These are phyloP conservation scores for Hetaerina titia DNA, from an alignment of 2,888 invertebrate genomes.

Conservation along the genomic window DNA sequence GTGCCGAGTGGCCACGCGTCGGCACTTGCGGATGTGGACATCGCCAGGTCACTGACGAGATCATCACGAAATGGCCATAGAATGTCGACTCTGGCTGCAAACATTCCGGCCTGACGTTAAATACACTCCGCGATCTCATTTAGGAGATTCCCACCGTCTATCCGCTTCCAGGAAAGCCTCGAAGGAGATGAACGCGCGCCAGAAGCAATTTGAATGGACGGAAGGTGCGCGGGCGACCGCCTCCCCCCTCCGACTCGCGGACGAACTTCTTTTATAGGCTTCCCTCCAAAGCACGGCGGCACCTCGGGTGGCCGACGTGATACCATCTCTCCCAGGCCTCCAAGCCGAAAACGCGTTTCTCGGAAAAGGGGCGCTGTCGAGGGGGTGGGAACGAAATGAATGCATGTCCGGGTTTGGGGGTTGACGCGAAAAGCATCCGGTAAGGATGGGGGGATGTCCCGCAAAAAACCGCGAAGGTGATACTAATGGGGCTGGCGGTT, in stretches of 20 bases:
- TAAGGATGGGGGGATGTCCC: neutral
- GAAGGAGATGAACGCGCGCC: neutral
- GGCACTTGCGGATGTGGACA: too few species aligned
- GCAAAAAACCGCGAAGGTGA: neutral
- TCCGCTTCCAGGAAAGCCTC: neutral
- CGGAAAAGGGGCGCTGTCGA: neutral
- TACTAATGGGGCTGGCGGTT: neutral
- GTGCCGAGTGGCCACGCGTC: neutral
- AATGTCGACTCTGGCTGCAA: neutral
- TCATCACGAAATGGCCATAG: neutral
- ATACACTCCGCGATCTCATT: conserved; percentile 19
- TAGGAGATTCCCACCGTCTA: neutral
- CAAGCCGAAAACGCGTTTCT: conserved; percentile 36
- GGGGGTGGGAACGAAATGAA: conserved; percentile 17
- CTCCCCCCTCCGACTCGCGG: neutral
- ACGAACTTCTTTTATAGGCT: conserved; percentile 16
- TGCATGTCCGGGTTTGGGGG: conserved; percentile 54
- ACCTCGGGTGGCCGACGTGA: conserved; percentile 52
- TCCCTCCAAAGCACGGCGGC: conserved; percentile 51
- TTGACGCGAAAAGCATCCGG: conserved; percentile 15
- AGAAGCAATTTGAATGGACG: neutral
- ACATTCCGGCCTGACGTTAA: neutral
- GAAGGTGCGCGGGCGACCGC: too few species aligned
- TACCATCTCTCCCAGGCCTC: neutral
- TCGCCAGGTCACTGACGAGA: neutral